These are phyloP conservation scores for Apodemus sylvaticus DNA, from an alignment of 2,113 vertebrate species.

Conservation along the genomic window DNA sequence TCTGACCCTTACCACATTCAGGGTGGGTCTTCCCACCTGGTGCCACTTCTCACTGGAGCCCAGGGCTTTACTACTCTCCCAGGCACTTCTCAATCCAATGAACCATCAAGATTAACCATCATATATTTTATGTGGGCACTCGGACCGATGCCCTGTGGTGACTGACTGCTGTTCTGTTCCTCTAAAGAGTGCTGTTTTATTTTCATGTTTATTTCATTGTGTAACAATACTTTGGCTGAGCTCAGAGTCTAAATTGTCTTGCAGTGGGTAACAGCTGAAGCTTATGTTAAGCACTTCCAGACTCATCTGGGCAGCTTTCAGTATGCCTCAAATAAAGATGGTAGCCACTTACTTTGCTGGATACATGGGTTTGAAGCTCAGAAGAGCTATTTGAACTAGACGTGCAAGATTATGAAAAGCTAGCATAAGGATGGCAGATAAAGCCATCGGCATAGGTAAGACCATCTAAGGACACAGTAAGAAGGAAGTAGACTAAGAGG, in stretches of 20 bases:
- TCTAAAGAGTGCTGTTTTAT: not conserved
- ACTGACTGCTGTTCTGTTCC: not conserved
- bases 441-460: not conserved
- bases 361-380: not conserved
- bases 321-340: not conserved
- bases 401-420: not conserved
- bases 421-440: not conserved
- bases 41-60: not conserved
- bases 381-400: not conserved
- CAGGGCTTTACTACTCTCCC: not conserved
- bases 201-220: not conserved
- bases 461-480: not conserved
- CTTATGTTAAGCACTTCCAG: slow-evolving; percentile 2
- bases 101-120: not conserved
- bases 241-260: not conserved
- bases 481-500: not conserved
- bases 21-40: not conserved
- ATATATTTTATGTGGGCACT: not conserved
- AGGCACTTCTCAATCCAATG: not conserved
- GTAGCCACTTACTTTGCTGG: not conserved
- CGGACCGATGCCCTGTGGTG: not conserved
- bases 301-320: not conserved
- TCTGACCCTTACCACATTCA: not conserved
- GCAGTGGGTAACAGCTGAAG: not conserved
- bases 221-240: not conserved